Percentiles rank a stretch among this genome's conserved stretches.
These are phyloP conservation scores for Oncorhynchus mykiss DNA, from an alignment of 2,113 vertebrate species.

Conservation along the genomic window DNA sequence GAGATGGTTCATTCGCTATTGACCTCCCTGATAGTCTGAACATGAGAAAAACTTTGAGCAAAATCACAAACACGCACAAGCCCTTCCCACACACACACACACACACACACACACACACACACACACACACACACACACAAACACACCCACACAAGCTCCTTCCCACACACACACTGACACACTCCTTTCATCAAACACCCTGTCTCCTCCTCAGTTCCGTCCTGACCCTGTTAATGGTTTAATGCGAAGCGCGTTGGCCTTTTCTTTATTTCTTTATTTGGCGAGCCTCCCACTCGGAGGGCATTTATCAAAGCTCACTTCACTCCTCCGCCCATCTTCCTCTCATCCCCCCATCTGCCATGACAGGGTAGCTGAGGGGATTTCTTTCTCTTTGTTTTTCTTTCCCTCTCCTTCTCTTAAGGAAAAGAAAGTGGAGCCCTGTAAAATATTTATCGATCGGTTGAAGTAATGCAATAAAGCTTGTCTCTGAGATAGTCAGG, in stretches of 20 bases:
- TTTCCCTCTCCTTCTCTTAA: too few relatives aligned
- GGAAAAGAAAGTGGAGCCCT: neutral
- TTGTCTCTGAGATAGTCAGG: constrained; percentile 47
- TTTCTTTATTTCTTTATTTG: constrained; percentile 14
- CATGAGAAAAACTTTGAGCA: too few relatives aligned
- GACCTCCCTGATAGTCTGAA: too few relatives aligned
- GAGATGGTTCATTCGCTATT: too few relatives aligned
- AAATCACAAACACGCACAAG: too few relatives aligned
- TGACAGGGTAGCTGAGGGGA: constrained; percentile 4
- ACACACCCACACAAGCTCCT: neutral
- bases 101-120: neutral
- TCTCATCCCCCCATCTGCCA: neutral
- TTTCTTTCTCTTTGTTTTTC: neutral
- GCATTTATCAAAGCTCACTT: neutral
- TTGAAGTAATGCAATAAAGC: constrained; percentile 46
- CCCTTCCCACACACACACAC: neutral
- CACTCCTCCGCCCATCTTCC: neutral
- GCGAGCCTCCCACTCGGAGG: neutral
- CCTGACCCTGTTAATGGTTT: neutral
- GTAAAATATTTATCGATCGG: constrained; percentile 52
- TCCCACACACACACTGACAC: neutral
- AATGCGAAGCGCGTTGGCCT: neutral
- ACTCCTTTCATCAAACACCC: neutral
- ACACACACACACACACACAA: too few relatives aligned
- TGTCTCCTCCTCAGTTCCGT: neutral